These are phyloP conservation scores for Darevskia nairensis DNA, from an alignment of 2,797 vertebrate genomes.

Conservation along the genomic window DNA sequence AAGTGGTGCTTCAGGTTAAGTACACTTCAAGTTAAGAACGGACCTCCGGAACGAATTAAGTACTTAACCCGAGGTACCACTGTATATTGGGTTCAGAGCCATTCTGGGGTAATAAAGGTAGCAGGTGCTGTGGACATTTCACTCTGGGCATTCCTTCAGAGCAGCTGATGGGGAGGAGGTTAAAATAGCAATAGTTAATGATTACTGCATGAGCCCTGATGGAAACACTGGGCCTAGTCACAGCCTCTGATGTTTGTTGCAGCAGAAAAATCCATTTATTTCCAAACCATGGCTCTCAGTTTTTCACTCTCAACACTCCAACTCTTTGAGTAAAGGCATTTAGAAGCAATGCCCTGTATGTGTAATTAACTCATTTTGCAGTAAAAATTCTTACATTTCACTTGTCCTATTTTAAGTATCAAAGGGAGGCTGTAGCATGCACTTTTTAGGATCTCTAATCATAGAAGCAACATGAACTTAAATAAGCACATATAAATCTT, in stretches of 20 bases:
- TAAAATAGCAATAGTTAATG: not conserved
- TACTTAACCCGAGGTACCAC: too few relatives aligned
- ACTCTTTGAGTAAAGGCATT: not conserved
- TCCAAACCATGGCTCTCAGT: rapidly evolving
- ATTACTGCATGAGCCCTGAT: not conserved
- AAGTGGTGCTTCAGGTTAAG: too few relatives aligned
- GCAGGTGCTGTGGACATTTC: not conserved
- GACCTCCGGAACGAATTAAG: too few relatives aligned
- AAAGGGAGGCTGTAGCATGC: not conserved
- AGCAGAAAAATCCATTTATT: not conserved
- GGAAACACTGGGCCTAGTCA: not conserved
- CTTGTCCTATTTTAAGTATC: not conserved
- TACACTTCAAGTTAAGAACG: too few relatives aligned
- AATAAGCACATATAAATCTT: constrained; percentile 12
- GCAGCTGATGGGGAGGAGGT: not conserved
- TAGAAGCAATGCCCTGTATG: not conserved
- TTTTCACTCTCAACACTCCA: rapidly evolving
- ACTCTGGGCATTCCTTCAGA: not conserved
- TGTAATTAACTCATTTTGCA: rapidly evolving
- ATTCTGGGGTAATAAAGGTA: not conserved
- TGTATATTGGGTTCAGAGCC: not conserved
- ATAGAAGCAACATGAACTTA: not conserved
- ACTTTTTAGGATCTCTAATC: not conserved
- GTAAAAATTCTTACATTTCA: not conserved
- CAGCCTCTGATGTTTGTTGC: too few relatives aligned